A percentile compares a stretch with the other conserved stretches of the same genome.
These are phyloP conservation scores for Atta cephalotes DNA, from an alignment of 1,140 invertebrate species.

Conservation along the genomic window DNA sequence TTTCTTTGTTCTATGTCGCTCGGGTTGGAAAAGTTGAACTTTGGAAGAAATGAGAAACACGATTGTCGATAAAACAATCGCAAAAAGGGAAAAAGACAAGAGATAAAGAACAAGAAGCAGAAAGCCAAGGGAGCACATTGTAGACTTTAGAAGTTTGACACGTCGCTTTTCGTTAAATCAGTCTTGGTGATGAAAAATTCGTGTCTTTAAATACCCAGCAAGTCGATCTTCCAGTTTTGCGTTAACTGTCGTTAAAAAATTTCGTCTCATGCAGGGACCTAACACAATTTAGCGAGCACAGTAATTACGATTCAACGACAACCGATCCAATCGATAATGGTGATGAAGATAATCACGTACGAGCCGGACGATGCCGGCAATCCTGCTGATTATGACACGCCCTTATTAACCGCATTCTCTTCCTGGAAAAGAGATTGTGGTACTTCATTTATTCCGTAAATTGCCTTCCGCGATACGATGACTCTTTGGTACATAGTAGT, in stretches of 20 bases:
- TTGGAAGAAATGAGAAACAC: too few species aligned
- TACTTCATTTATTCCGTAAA: conserved; percentile 36
- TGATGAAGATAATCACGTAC: conserved; percentile 70
- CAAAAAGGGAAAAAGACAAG: too few species aligned
- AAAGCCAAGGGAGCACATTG: too few species aligned
- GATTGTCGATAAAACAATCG: too few species aligned
- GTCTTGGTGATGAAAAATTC: neutral
- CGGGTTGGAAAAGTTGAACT: too few species aligned
- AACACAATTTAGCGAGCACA: conserved; percentile 29
- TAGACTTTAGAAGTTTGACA: neutral
- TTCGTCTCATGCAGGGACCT: neutral
- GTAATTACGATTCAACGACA: conserved; percentile 51
- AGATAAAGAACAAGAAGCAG: too few species aligned
- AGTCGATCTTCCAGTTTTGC: neutral
- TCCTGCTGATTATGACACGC: conserved; percentile 62
- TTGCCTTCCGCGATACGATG: conserved; percentile 10
- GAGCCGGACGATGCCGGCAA: conserved; percentile 47
- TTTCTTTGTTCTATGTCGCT: too few species aligned
- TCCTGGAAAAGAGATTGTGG: conserved; percentile 50
- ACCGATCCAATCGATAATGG: conserved; percentile 64
- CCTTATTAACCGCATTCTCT: conserved; percentile 60
- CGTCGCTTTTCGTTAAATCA: neutral
- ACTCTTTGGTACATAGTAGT: neutral
- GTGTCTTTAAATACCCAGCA: neutral
- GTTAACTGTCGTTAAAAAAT: conserved; percentile 6